Base-by-base conservation (phyloP, 2,113 vertebrate genomes). In the Aix galericulata region DNA sequence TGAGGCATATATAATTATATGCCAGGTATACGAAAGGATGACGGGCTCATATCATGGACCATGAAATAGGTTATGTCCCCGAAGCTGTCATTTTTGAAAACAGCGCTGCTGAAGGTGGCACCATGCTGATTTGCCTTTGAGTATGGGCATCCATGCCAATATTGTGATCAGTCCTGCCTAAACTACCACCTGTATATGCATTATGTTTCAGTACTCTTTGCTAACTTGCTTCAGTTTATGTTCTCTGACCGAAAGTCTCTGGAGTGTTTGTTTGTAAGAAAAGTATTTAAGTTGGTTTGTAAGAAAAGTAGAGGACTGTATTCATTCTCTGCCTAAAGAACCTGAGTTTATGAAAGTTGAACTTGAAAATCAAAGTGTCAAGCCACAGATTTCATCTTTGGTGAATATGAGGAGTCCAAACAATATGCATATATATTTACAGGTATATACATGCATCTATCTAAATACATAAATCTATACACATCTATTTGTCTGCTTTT, bases 31-130 rank as follows among this genome's bases (percentile, higher is more conserved):
- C 32, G 32, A 90, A 94, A 80, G n/a, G 76, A 67, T 50, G 85
- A 85, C 48, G 44, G 29, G 29, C 32, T 93, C 34, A 22, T 82
- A 29, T 79, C 26, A 87, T 44, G 20, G 48, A 58, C 53, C 62
- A 59, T 86, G 79, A 95, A 95, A 94, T 29, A 88, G n/a, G 11
- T 85, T 53, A 64, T 88, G 63, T 44, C 63, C 48, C 59, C 34
- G 53, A 82, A 86, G n/a, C 29, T 18, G 17, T 2, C 67, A 21
- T 1, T 85, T 82, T 69, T 34, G 17, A 62, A 89, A 93, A 53
- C 26, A 83, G 5, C 66, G 23, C 7, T 34, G 66, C 63, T 20
- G 66, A 73, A 88, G 8, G 7, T 6, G 6, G 25, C 18, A 55
- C 15, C 42, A 48, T 40, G 40, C 31, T 46, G 31, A 38, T 59